These are phyloP conservation scores for Psittacula derbiana DNA, from an alignment of 2,797 vertebrate species.

Conservation along the genomic window DNA sequence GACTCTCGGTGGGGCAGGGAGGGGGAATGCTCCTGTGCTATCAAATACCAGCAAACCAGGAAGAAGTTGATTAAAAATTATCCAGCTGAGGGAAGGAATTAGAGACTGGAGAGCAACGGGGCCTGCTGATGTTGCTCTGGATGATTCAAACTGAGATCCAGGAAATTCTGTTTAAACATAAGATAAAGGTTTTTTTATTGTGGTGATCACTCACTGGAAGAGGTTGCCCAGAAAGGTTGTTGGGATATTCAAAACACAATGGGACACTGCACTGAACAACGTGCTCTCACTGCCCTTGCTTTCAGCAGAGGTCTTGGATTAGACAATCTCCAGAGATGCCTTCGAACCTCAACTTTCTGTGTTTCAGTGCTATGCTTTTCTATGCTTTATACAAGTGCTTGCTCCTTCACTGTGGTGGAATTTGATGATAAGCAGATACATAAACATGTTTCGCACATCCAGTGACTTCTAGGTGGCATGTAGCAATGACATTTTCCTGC, in stretches of 20 bases:
- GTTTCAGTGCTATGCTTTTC: neutral
- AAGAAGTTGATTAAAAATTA: neutral
- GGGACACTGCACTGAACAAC: neutral
- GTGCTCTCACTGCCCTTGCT: neutral
- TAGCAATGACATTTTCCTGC: neutral
- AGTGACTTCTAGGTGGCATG: neutral
- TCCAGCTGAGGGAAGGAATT: neutral
- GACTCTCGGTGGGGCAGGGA: neutral
- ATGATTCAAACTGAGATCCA: neutral
- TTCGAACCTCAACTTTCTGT: neutral
- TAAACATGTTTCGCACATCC: neutral
- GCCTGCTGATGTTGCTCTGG: neutral
- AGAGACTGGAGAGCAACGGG: neutral
- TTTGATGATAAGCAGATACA: neutral
- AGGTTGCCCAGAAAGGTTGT: neutral
- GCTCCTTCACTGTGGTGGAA: neutral
- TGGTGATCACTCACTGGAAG: neutral
- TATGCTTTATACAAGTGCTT: neutral
- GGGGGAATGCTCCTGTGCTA: neutral
- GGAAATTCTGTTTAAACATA: neutral
- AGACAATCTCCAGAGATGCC: neutral
- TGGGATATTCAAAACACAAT: neutral
- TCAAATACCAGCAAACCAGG: neutral
- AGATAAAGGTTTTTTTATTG: neutral
- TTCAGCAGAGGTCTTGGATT: neutral